A percentile compares a stretch with the other conserved stretches of the same genome.
phyloP scores from a whole-genome alignment of 2,113 vertebrate species.

The Ageneiosus marmoratus region DNA sequence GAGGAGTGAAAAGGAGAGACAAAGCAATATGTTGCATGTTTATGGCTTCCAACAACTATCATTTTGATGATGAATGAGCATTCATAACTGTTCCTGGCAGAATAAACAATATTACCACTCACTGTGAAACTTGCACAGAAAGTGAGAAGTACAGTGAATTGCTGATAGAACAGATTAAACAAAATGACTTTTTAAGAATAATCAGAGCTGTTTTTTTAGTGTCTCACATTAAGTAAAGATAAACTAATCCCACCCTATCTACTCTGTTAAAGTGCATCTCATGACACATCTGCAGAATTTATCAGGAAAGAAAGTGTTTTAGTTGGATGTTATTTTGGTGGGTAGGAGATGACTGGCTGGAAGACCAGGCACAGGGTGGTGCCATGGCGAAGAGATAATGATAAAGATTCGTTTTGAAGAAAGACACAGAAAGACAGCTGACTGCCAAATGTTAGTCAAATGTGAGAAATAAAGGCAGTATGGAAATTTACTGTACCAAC shows the following conservation, averaged over 20 bases:
- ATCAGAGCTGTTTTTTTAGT: background rate
- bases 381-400: slow-evolving; percentile 4
- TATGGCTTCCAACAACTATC: background rate
- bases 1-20: background rate
- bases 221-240: background rate
- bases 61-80: slow-evolving; percentile 1
- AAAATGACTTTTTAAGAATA: background rate
- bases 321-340: background rate
- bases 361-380: slow-evolving; percentile 1
- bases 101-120: slow-evolving; percentile 11
- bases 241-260: background rate
- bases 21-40: slow-evolving; percentile 6
- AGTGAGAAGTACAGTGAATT: background rate
- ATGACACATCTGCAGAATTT: background rate
- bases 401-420: slow-evolving; percentile 2
- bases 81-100: background rate
- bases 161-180: slow-evolving; percentile 10
- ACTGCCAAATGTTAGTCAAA: background rate
- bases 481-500: background rate
- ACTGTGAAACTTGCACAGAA: slow-evolving; percentile 6
- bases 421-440: background rate
- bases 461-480: background rate
- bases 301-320: background rate
- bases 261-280: background rate
- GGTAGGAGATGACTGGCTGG: background rate